Evolutionary conservation across 2,888 invertebrate species (phyloP).

Genomic region (Spialia ferax): DNA sequence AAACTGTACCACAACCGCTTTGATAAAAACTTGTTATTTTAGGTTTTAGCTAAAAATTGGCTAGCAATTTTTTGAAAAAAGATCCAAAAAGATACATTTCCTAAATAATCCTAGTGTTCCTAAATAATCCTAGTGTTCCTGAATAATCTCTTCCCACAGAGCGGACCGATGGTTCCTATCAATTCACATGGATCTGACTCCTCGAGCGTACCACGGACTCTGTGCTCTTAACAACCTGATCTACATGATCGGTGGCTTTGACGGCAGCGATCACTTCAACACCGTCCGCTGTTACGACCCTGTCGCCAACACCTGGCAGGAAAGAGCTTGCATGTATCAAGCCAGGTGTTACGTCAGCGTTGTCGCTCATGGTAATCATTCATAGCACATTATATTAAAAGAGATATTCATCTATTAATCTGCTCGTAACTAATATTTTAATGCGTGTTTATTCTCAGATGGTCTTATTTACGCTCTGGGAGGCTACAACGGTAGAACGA

Average conservation of each 20-base stretch:
- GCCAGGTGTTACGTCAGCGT: slow-evolving; percentile 93
- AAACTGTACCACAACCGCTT: too few species aligned
- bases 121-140: too few species aligned
- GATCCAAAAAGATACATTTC: too few species aligned
- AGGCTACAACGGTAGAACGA: slow-evolving; percentile 92
- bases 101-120: too few species aligned
- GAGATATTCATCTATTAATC: too few species aligned
- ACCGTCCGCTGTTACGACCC: slow-evolving; percentile 94
- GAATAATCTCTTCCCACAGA: slow-evolving; percentile 63
- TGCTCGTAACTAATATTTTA: background rate
- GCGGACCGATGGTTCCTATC: slow-evolving; percentile 92
- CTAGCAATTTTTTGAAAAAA: too few species aligned
- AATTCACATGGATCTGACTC: slow-evolving; percentile 88
- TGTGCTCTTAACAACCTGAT: slow-evolving; percentile 90
- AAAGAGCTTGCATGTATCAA: slow-evolving; percentile 93
- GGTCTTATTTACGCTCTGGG: slow-evolving; percentile 94
- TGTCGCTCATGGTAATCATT: slow-evolving; percentile 85
- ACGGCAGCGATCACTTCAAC: slow-evolving; percentile 92
- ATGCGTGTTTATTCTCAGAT: slow-evolving; percentile 60
- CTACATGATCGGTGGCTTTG: slow-evolving; percentile 94
- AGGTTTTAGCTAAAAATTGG: too few species aligned
- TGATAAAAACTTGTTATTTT: too few species aligned
- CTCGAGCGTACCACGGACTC: slow-evolving; percentile 93
- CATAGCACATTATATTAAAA: too few species aligned
- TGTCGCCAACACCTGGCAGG: slow-evolving; percentile 90